A percentile compares a stretch with the other conserved stretches of the same genome.
Evolutionary conservation across 2,888 invertebrate genomes (phyloP).

Genomic region (Limnephilus lunatus): DNA sequence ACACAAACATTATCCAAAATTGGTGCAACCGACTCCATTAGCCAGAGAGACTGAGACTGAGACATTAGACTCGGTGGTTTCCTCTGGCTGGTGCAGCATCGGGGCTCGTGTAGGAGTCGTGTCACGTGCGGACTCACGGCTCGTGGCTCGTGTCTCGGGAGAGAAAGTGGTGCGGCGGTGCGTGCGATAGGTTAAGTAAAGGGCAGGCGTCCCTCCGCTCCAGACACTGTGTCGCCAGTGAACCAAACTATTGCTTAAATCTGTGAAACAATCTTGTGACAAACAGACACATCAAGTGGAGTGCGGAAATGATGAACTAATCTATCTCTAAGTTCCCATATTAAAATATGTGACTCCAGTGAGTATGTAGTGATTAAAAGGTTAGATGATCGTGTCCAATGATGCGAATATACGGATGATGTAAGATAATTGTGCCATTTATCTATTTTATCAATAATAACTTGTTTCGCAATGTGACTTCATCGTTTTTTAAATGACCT

Average conservation of each 20-base stretch:
- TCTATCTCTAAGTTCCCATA: slow-evolving; percentile 10
- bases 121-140: background rate
- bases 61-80: background rate
- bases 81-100: background rate
- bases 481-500: slow-evolving; percentile 3
- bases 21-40: slow-evolving; percentile 34
- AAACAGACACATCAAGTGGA: slow-evolving; percentile 12
- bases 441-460: slow-evolving; percentile 43
- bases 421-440: slow-evolving; percentile 58
- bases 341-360: slow-evolving; percentile 40
- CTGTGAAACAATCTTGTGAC: slow-evolving; percentile 48
- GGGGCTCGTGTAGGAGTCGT: slow-evolving; percentile 3
- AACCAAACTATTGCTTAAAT: slow-evolving; percentile 50
- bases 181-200: slow-evolving; percentile 62
- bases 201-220: slow-evolving; percentile 66
- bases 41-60: background rate
- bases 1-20: slow-evolving; percentile 60
- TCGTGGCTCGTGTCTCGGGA: slow-evolving; percentile 1
- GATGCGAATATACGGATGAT: slow-evolving; percentile 25
- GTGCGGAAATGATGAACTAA: slow-evolving; percentile 33
- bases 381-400: slow-evolving; percentile 11
- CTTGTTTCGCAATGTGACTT: slow-evolving; percentile 34
- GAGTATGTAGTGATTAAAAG: slow-evolving; percentile 34
- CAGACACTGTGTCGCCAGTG: slow-evolving; percentile 47
- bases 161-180: slow-evolving; percentile 57